Evolutionary conservation across 2,113 vertebrate species (phyloP), one percentile per base, ranked within the genome.

Genomic region (Brachyhypopomus gauderio): DNA sequence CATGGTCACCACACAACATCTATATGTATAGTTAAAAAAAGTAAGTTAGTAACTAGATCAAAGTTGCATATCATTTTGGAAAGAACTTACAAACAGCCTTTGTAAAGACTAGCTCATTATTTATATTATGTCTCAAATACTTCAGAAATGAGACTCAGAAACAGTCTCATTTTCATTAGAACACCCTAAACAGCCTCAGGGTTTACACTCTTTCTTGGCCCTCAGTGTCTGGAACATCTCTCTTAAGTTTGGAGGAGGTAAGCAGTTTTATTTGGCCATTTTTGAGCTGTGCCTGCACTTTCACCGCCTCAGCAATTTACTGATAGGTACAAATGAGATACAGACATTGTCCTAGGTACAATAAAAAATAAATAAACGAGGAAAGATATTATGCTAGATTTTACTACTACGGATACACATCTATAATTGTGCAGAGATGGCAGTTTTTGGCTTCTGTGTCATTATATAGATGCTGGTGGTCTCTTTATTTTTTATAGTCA

Each of bases 351-450:
- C 7, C 36, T 38, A 3, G 66, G 66, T 70, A 3, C 66, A 12
- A 41, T 70, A 19, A 69, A 69, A 69, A 69, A 69, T 38, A 69
- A 69, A 38, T 69, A 69, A 17, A 69, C 5, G 5, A 69, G 34
- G 66, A 17, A 22, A 20, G 66, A 22, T 41, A 12, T n/a, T 1
- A 19, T 36, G 14, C 19, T 38, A 38, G 5, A 41, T 41, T 41
- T 41, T 41, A 41, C 41, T 9, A 41, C 41, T 41, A 67, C 12
- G 19, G 27, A 64, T 3, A 41, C 12, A 64, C 6, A 27, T 27
- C 12, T 36, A 19, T 70, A 70, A 41, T 41, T 41, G 64, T 67
- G 66, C 34, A 70, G 66, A n/a, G 34, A 38, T 41, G 66, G 66
- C 19, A 38, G 41, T 70, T 41, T 41, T 41, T 38, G 9, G 36